Conservation (phyloP, 2,113 vertebrate genomes). For the Gracilinanus agilis region DNA sequence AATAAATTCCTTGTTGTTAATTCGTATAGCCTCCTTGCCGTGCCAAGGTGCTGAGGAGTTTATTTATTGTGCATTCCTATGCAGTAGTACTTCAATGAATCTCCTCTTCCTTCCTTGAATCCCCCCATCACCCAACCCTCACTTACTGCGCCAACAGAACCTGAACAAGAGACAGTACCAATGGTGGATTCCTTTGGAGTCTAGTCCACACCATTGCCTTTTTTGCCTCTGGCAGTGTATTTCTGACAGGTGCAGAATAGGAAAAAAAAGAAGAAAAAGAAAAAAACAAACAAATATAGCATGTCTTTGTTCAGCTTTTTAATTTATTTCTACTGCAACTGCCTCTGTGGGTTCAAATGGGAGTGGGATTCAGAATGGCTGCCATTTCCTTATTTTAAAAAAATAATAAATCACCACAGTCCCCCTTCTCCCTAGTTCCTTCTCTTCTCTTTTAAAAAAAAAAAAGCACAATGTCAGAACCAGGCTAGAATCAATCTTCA, state of each 20-base stretch:
- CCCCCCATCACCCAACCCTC: background rate
- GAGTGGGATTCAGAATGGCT: background rate
- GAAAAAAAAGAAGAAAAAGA: slow-evolving; percentile 19
- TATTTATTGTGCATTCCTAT: slow-evolving; percentile 52
- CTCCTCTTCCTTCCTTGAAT: slow-evolving; percentile 29
- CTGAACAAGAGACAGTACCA: slow-evolving; percentile 50
- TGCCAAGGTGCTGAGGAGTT: slow-evolving; percentile 54
- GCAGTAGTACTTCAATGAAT: slow-evolving; percentile 60
- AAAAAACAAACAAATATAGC: background rate
- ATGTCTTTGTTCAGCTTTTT: background rate
- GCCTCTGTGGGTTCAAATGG: slow-evolving; percentile 31
- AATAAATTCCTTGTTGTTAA: slow-evolving; percentile 75
- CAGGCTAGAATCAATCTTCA: background rate
- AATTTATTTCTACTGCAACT: background rate
- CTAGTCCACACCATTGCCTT: slow-evolving; percentile 42
- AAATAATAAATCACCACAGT: slow-evolving; percentile 6
- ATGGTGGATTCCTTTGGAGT: slow-evolving; percentile 50
- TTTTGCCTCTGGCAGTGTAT: slow-evolving; percentile 46
- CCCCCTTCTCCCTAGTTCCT: background rate
- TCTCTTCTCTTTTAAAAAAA: background rate
- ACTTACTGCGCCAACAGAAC: slow-evolving; percentile 37
- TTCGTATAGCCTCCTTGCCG: slow-evolving; percentile 72
- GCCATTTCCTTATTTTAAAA: slow-evolving; percentile 13
- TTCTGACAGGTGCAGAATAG: slow-evolving; percentile 56
- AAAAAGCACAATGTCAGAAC: slow-evolving; percentile 28